Percentiles rank a stretch among this genome's conserved stretches.
Conservation (phyloP, 2,113 vertebrate genomes). For the Pungitius pungitius region DNA sequence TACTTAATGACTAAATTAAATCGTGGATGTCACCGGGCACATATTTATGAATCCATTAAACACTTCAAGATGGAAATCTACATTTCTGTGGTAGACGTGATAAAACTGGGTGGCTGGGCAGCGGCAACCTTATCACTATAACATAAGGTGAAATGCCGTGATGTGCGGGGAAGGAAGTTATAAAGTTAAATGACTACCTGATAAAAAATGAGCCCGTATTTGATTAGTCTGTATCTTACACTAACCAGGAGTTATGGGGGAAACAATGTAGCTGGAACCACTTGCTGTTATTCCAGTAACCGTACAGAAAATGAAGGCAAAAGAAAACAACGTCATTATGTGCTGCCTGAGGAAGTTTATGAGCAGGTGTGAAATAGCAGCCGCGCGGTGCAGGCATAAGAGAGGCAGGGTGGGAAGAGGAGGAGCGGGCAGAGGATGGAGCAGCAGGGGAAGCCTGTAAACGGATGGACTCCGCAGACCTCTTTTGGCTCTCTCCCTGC, state of each 20-base stretch:
- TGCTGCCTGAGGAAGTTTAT: conserved; percentile 67
- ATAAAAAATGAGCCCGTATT: conserved; percentile 20
- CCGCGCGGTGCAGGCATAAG: conserved; percentile 40
- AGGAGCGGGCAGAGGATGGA: conserved; percentile 35
- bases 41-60: conserved; percentile 22
- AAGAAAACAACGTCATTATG: conserved; percentile 73
- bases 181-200: conserved; percentile 8
- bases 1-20: conserved; percentile 13
- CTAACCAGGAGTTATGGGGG: conserved; percentile 28
- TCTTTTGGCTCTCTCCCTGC: conserved; percentile 54
- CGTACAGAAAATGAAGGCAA: conserved; percentile 48
- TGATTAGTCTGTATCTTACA: conserved; percentile 23
- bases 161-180: conserved; percentile 4
- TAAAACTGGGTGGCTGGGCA: background rate
- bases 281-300: conserved; percentile 63
- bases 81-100: background rate
- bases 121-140: background rate
- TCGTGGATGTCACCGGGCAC: background rate
- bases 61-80: conserved; percentile 1
- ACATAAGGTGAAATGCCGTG: background rate
- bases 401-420: conserved; percentile 50
- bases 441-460: conserved; percentile 17
- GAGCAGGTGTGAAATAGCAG: conserved; percentile 70
- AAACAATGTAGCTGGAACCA: conserved; percentile 52
- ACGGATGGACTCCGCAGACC: conserved; percentile 52